Evolutionary conservation across 2,113 vertebrate genomes (phyloP), one percentile per base, ranked within the genome.

Genomic region (Zosterops japonicus): DNA sequence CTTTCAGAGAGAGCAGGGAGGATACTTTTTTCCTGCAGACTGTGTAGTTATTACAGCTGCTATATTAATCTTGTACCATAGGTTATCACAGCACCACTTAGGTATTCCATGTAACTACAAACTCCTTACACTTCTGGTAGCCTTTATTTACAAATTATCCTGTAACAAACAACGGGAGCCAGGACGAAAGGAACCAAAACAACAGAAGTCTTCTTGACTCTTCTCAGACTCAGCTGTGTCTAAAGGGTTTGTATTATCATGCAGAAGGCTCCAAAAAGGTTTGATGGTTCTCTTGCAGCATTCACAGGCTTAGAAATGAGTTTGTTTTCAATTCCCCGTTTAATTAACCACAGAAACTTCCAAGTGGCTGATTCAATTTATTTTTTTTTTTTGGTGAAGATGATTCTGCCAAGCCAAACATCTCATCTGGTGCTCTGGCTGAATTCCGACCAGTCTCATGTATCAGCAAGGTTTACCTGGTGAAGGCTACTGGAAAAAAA

Each of bases 381-480:
- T 46, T 46, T 20, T 12, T 42, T 72, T 83, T 88, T 67, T 23
- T 12, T 20, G 11, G 27, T 60, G 25, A 90, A 64, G n/a, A 49
- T 1, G 11, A 39, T 60, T 71, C 41, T 53, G 41, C 57, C 70
- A 91, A 85, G 42, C 8, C 63, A 86, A 92, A 90, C 35, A 53
- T 23, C 59, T 83, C 18, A 53, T 47, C 41, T 42, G 57, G 47
- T 75, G 36, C 64, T 71, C 65, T 63, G 72, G 36, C 31, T 88
- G 67, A 76, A 79, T 27, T 81, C 57, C 0, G 0, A 50, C 5
- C 52, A 42, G 8, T 22, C 69, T 70, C 7, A 2, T 15, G 4
- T 49, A 57, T 46, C 41, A 71, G 56, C n/a, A 76, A 76, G 18
- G 20, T 59, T 64, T 59, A 91, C 60, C 84, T 67, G 50, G 31